Conservation (phyloP, 2,797 vertebrate species). For the Oryzias dopingdopingensis region DNA sequence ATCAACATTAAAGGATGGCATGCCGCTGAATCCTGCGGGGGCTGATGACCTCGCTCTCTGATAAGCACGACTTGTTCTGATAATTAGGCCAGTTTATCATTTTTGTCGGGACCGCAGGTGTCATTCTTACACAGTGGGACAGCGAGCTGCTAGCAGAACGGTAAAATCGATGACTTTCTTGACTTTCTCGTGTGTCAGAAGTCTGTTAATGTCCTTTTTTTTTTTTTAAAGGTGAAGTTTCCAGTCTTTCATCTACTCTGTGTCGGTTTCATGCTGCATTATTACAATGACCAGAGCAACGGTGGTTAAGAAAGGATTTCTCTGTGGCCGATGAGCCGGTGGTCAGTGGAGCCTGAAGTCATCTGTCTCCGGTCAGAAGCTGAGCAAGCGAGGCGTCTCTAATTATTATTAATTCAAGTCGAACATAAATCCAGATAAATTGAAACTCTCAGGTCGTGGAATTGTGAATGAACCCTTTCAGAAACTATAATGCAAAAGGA, state of each 20-base stretch:
- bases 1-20: no score
- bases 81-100: slow-evolving; percentile 1
- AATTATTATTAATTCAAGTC: not conserved
- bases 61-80: not conserved
- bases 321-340: not conserved
- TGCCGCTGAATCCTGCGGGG: no score
- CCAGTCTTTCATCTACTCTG: not conserved
- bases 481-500: not conserved
- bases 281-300: not conserved
- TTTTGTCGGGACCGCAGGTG: not conserved
- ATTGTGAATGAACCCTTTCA: not conserved
- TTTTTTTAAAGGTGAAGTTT: not conserved
- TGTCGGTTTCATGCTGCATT: not conserved
- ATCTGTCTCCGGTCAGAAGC: not conserved
- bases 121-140: not conserved
- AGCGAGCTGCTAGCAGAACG: not conserved
- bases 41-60: not conserved
- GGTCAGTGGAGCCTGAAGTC: not conserved
- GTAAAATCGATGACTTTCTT: not conserved
- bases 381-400: not conserved
- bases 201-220: not conserved
- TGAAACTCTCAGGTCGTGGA: not conserved
- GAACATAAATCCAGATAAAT: not conserved
- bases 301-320: not conserved
- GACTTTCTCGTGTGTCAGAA: not conserved